Evolutionary conservation across 2,888 invertebrate genomes (phyloP).

Genomic region (Chesias legatella): DNA sequence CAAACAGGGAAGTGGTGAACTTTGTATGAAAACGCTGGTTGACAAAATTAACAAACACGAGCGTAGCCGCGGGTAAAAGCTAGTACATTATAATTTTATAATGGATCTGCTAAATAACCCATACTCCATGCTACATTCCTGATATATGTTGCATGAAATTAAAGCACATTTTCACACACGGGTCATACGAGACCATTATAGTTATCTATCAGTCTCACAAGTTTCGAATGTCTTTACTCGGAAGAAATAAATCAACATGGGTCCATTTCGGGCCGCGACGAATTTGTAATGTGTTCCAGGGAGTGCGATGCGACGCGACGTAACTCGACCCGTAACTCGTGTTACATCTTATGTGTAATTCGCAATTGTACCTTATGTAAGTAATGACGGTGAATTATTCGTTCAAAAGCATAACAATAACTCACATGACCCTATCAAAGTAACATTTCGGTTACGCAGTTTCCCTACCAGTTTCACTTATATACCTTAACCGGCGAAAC

Average conservation of each 20-base stretch:
- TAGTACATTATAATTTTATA: too few relatives aligned
- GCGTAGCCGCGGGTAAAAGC: too few relatives aligned
- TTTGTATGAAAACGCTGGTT: too few relatives aligned
- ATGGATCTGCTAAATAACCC: too few relatives aligned
- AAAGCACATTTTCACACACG: too few relatives aligned
- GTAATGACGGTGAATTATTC: conserved; percentile 27
- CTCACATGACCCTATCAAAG: conserved; percentile 1
- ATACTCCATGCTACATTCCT: too few relatives aligned
- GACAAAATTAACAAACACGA: too few relatives aligned
- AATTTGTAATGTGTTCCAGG: conserved; percentile 69
- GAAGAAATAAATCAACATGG: conserved; percentile 43
- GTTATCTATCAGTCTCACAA: conserved; percentile 28
- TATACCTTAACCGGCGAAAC: conserved; percentile 16
- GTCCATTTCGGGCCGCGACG: conserved; percentile 46
- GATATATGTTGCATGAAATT: too few relatives aligned
- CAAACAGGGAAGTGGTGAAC: too few relatives aligned
- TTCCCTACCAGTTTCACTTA: conserved; percentile 8
- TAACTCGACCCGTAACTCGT: conserved; percentile 58
- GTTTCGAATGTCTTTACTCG: conserved; percentile 62
- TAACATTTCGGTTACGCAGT: conserved; percentile 2
- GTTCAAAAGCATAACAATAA: conserved; percentile 10
- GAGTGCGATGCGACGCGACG: conserved; percentile 47
- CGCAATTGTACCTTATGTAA: conserved; percentile 40
- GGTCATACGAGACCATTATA: not conserved
- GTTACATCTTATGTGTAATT: conserved; percentile 49